Conservation (phyloP, 2,888 invertebrate genomes). For the Sipunculus nudus region DNA sequence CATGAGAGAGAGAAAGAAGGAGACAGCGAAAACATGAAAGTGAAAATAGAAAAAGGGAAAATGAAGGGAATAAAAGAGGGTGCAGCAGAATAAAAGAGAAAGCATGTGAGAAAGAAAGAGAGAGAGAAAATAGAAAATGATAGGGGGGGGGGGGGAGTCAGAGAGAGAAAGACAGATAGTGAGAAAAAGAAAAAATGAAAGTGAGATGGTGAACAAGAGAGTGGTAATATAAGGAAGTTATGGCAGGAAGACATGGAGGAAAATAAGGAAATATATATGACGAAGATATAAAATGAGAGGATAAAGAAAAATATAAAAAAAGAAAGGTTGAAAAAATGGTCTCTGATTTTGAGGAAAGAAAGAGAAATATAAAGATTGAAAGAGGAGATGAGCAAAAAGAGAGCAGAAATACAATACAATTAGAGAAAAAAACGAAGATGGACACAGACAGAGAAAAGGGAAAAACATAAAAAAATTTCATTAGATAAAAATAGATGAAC, state of each 20-base stretch:
- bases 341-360: too few relatives aligned
- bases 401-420: too few relatives aligned
- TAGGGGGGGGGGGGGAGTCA: background rate
- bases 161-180: conserved; percentile 2
- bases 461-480: too few relatives aligned
- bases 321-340: too few relatives aligned
- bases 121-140: background rate
- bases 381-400: too few relatives aligned
- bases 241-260: background rate
- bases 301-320: too few relatives aligned
- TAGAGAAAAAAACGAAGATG: too few relatives aligned
- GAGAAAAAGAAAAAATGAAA: background rate
- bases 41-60: background rate
- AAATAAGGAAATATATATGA: too few relatives aligned
- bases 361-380: too few relatives aligned
- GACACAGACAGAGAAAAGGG: too few relatives aligned
- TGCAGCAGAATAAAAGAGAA: background rate
- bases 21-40: background rate
- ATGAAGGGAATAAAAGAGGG: background rate
- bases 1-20: background rate
- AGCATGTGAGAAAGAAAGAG: background rate
- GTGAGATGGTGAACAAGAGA: background rate
- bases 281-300: too few relatives aligned
- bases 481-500: too few relatives aligned
- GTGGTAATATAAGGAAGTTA: background rate